Conservation (phyloP, 2,888 invertebrate genomes). For the Dasysyrphus tricinctus region DNA sequence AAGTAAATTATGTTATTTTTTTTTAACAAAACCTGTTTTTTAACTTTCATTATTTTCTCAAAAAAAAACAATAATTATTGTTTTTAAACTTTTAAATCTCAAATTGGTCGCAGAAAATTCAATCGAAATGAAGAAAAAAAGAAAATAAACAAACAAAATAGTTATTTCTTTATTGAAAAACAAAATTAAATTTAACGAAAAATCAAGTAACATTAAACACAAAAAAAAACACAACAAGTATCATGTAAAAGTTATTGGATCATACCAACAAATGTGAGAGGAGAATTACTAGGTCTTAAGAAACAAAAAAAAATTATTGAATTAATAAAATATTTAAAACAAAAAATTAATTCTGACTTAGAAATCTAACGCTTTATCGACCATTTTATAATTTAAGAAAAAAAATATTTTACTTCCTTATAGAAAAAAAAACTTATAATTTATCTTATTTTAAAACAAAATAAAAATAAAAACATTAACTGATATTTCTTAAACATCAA, state of each 20-base stretch:
- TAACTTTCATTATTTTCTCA: background rate
- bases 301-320: constrained; percentile 46
- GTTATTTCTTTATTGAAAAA: constrained; percentile 28
- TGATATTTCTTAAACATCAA: constrained; percentile 39
- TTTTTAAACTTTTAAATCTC: constrained; percentile 4
- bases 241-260: constrained; percentile 53
- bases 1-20: background rate
- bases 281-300: constrained; percentile 72
- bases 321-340: constrained; percentile 30
- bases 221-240: constrained; percentile 20
- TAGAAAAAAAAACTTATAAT: constrained; percentile 6
- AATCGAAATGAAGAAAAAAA: constrained; percentile 32
- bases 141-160: background rate
- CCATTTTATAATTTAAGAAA: constrained; percentile 66
- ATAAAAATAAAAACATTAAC: constrained; percentile 7
- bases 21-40: background rate
- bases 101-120: constrained; percentile 59
- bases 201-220: constrained; percentile 41
- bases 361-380: constrained; percentile 76
- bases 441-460: constrained; percentile 14
- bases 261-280: constrained; percentile 42
- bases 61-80: no score
- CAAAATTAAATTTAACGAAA: constrained; percentile 1
- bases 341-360: constrained; percentile 62
- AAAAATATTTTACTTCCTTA: constrained; percentile 26